Base-by-base conservation (phyloP, 2,113 vertebrate species). In the Girardinichthys multiradiatus region DNA sequence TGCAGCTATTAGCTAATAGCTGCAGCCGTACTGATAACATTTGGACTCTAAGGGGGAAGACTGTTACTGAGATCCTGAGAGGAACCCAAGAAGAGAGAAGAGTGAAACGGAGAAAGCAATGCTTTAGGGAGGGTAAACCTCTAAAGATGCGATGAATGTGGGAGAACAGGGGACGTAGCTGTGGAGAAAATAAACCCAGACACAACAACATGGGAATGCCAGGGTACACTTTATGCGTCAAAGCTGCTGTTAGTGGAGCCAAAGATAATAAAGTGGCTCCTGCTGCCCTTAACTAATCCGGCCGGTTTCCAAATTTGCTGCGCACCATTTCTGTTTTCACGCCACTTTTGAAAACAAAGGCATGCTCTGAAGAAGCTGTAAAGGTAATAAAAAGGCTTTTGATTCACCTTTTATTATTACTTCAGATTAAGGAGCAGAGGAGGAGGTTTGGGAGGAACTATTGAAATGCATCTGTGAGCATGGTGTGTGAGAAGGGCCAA, bases 1-100 rank as follows among this genome's bases (percentile, higher is more conserved):
- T 86, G 79, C 48, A 61, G 85, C 87, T 92, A 90, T 91, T 91
- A 91, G 91, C 90, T 90, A 91, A 92, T 88, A 87, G 90, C 85
- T 68, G 70, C 12, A 75, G 81, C 74, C 70, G 35, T 1, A 58
- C 80, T 75, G 89, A 91, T 92, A 90, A 85, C 81, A 84, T 68
- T 85, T 70, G 59, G 72, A 81, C 59, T 10, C 35, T 75, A 51
- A 71, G 42, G 76, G 69, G 37, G 76, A 74, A 77, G 64, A 73
- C 73, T 76, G 74, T 64, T 59, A 58, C 57, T 51, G 31, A 58
- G 51, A 77, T 71, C n/a, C 59, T 1, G 63, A 70, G 73, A 71
- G 68, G 45, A 76, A 39, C 33, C 15, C 13, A 75, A 57, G 51
- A 13, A 29, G 48, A 0, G 39, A 68, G 24, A 9, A 35, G 9